These are phyloP conservation scores for Chrysodeixis includens DNA, from an alignment of 2,888 invertebrate genomes.

Conservation along the genomic window DNA sequence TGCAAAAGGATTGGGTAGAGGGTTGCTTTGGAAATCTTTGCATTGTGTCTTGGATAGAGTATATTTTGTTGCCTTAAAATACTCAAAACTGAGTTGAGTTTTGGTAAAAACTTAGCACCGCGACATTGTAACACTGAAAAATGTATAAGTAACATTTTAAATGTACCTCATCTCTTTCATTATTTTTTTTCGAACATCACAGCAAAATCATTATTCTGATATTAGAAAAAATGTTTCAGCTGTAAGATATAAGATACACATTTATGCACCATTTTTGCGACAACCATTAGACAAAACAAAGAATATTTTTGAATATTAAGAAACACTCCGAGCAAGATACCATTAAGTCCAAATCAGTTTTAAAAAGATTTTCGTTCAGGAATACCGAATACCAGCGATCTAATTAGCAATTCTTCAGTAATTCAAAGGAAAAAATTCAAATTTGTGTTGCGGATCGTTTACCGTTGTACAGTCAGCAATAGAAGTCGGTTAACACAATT, in stretches of 20 bases:
- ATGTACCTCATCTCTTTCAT: background rate
- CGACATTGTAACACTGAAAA: no score
- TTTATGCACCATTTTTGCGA: no score
- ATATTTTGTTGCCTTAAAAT: background rate
- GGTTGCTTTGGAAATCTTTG: background rate
- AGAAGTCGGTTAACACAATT: no score
- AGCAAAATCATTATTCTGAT: no score
- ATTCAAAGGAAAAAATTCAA: slow-evolving; percentile 71
- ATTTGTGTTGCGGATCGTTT: slow-evolving; percentile 78
- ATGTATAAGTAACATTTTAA: background rate
- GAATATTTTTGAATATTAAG: slow-evolving; percentile 47
- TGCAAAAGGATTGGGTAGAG: slow-evolving; percentile 18
- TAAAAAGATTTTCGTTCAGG: slow-evolving; percentile 42
- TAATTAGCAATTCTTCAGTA: slow-evolving; percentile 71
- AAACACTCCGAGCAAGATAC: slow-evolving; percentile 29
- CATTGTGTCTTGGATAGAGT: background rate
- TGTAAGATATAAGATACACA: no score
- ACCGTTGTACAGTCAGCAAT: slow-evolving; percentile 64
- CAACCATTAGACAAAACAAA: slow-evolving; percentile 24
- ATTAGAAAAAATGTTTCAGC: no score
- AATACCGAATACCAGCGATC: slow-evolving; percentile 55
- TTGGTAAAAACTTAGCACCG: no score
- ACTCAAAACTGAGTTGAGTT: background rate
- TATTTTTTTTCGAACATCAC: no score
- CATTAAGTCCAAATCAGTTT: slow-evolving; percentile 58